Evolutionary conservation across 37 sponge, comb jelly and placozoan species (phyloP).

Genomic region (Eunapius fragilis): DNA sequence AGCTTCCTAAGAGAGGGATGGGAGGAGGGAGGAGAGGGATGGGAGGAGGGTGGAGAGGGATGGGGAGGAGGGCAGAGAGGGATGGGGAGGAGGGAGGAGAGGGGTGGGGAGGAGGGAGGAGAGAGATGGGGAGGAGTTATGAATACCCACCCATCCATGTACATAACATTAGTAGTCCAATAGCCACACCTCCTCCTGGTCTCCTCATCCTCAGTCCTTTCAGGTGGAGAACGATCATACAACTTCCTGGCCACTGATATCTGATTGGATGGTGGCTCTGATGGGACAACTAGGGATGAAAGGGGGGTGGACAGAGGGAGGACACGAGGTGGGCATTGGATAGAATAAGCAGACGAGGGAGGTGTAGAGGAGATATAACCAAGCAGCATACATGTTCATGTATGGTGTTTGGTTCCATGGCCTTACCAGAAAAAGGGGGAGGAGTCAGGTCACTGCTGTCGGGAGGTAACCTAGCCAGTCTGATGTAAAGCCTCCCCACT

Average conservation of each 20-base stretch:
- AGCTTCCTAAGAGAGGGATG: not conserved
- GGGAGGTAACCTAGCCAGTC: conserved; percentile 23
- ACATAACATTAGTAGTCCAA: too few relatives aligned
- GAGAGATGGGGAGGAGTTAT: too few relatives aligned
- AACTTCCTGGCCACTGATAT: not conserved
- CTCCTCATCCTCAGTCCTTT: not conserved
- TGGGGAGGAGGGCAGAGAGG: too few relatives aligned
- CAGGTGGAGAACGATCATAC: not conserved
- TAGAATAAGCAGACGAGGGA: not conserved
- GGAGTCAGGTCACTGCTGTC: not conserved
- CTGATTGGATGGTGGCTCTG: not conserved
- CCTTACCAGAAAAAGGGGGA: not conserved
- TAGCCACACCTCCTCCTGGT: not conserved
- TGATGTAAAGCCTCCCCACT: conserved; percentile 24
- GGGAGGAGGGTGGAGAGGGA: too few relatives aligned
- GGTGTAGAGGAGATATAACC: too few relatives aligned
- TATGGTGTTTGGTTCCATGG: too few relatives aligned
- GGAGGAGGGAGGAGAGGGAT: too few relatives aligned
- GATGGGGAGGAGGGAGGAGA: too few relatives aligned
- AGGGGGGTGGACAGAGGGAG: not conserved
- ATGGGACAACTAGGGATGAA: not conserved
- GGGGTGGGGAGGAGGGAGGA: too few relatives aligned
- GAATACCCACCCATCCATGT: too few relatives aligned
- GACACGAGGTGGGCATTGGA: not conserved
- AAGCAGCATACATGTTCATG: too few relatives aligned